Percentiles rank a stretch among this genome's conserved stretches.
These are phyloP conservation scores for Epiblema foenella DNA, from an alignment of 2,888 invertebrate genomes.

Conservation along the genomic window DNA sequence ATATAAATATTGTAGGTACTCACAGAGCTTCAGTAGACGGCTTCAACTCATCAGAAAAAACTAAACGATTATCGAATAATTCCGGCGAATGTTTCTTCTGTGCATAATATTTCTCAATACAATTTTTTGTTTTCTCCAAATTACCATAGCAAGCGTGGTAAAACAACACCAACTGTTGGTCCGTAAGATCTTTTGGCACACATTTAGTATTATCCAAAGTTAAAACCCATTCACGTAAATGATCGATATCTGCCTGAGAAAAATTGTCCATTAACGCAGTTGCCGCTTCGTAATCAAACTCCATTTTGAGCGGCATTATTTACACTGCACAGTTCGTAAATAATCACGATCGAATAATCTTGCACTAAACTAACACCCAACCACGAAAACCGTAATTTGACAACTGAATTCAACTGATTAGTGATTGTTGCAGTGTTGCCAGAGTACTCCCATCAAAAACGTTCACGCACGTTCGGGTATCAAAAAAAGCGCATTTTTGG, in stretches of 20 bases:
- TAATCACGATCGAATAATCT: constrained; percentile 55
- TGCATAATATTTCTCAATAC: constrained; percentile 86
- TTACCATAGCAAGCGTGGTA: constrained; percentile 87
- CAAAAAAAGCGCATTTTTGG: too few relatives aligned
- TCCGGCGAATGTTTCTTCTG: constrained; percentile 86
- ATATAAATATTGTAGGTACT: constrained; percentile 60
- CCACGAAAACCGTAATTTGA: constrained; percentile 58
- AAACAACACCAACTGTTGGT: constrained; percentile 87
- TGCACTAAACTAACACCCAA: constrained; percentile 55
- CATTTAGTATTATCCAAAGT: constrained; percentile 78
- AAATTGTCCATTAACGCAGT: constrained; percentile 77
- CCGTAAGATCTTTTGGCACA: constrained; percentile 80
- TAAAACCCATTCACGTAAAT: constrained; percentile 76
- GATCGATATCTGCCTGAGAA: constrained; percentile 78
- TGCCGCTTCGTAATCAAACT: constrained; percentile 74
- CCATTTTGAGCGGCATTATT: constrained; percentile 73
- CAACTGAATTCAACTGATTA: constrained; percentile 62
- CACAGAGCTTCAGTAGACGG: constrained; percentile 80
- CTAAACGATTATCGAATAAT: constrained; percentile 85
- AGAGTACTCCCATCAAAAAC: too few relatives aligned
- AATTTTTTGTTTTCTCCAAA: constrained; percentile 84
- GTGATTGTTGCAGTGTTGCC: too few relatives aligned
- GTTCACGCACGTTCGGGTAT: too few relatives aligned
- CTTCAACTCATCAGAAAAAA: constrained; percentile 80
- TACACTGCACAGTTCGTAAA: constrained; percentile 59